Percentiles rank a stretch among this genome's conserved stretches.
These are phyloP conservation scores for Micrasema minimum DNA, from an alignment of 1,140 invertebrate genomes.

Conservation along the genomic window DNA sequence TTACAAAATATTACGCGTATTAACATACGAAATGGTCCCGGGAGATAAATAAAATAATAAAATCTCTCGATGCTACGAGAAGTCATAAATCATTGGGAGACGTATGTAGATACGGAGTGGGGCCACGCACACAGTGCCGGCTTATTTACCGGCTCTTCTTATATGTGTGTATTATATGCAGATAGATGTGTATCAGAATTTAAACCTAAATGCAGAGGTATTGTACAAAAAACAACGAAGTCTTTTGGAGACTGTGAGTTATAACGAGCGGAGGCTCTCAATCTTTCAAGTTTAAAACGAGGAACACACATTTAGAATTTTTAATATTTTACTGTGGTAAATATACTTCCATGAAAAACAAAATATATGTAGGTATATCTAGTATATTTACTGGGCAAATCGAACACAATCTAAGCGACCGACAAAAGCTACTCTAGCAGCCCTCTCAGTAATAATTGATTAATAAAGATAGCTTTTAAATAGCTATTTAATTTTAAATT, in stretches of 20 bases:
- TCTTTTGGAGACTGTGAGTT: slow-evolving; percentile 20
- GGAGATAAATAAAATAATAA: slow-evolving; percentile 3
- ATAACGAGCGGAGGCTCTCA: neutral
- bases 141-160: slow-evolving; percentile 34
- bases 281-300: too few species aligned
- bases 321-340: too few species aligned
- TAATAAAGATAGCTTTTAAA: too few species aligned
- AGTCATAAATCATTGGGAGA: slow-evolving; percentile 8
- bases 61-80: neutral
- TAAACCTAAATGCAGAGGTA: slow-evolving; percentile 26
- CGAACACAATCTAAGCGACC: too few species aligned
- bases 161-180: neutral
- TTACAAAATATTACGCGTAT: slow-evolving; percentile 28
- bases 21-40: slow-evolving; percentile 15
- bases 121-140: slow-evolving; percentile 11
- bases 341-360: too few species aligned
- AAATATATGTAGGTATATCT: too few species aligned
- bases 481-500: too few species aligned
- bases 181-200: slow-evolving; percentile 11
- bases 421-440: too few species aligned
- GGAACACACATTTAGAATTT: too few species aligned
- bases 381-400: too few species aligned
- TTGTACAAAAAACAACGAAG: slow-evolving; percentile 23
- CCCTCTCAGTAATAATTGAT: too few species aligned
- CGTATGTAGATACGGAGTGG: slow-evolving; percentile 1